phyloP scores from a whole-genome alignment of 2,113 vertebrate genomes.

The Mungos mungo region DNA sequence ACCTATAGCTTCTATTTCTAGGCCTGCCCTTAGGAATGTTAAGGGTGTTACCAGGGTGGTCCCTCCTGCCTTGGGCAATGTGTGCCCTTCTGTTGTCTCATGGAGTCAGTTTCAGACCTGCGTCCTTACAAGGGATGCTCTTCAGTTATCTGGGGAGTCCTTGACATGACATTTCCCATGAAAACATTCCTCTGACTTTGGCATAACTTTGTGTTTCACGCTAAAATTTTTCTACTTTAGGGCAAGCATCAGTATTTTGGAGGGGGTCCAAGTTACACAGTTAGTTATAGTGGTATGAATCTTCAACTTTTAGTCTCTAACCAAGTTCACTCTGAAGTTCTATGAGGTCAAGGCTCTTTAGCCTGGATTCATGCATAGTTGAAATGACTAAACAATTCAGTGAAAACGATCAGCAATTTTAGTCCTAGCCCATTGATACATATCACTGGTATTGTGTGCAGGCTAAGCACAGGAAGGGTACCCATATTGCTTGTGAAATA shows the following conservation, averaged over 20 bases:
- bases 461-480: background rate
- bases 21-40: no score
- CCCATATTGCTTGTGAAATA: background rate
- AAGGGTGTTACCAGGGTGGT: no score
- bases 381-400: background rate
- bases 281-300: background rate
- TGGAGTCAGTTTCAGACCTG: no score
- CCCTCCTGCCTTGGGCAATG: no score
- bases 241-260: background rate
- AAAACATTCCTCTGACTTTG: background rate
- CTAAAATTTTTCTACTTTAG: conserved; percentile 5
- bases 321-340: background rate
- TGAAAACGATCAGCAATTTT: background rate
- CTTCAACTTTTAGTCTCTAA: background rate
- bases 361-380: background rate
- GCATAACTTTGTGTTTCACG: background rate
- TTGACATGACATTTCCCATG: background rate
- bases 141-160: background rate
- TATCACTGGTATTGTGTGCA: background rate
- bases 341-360: background rate
- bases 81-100: no score
- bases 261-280: background rate
- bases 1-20: no score
- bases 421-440: background rate
- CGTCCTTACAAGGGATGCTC: background rate